Conservation (phyloP, 2,113 vertebrate genomes). For the Myrmecobius fasciatus region DNA sequence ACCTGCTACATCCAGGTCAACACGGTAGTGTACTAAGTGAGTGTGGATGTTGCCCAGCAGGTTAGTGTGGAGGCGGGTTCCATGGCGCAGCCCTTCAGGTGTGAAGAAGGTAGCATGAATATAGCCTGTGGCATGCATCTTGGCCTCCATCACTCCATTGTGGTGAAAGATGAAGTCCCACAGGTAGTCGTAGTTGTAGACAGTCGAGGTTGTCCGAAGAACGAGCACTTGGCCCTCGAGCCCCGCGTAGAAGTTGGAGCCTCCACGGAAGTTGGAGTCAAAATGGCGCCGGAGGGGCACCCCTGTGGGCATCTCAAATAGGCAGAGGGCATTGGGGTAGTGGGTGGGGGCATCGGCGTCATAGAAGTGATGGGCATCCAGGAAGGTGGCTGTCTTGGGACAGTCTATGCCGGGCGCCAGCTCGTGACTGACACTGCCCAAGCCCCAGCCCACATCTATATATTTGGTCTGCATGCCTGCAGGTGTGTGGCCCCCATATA, state of each 20-base stretch:
- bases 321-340: slow-evolving; percentile 86
- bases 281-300: slow-evolving; percentile 92
- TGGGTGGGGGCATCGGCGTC: slow-evolving; percentile 87
- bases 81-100: slow-evolving; percentile 86
- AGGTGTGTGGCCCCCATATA: slow-evolving; percentile 91
- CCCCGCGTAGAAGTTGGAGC: slow-evolving; percentile 91
- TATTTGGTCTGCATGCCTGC: slow-evolving; percentile 95
- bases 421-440: slow-evolving; percentile 89
- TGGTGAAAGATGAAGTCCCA: slow-evolving; percentile 94
- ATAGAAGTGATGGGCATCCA: slow-evolving; percentile 89
- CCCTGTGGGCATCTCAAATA: slow-evolving; percentile 92
- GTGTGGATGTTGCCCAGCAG: slow-evolving; percentile 94
- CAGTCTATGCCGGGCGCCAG: slow-evolving; percentile 92
- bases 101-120: slow-evolving; percentile 93
- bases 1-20: slow-evolving; percentile 95
- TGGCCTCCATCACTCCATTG: slow-evolving; percentile 92
- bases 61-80: slow-evolving; percentile 88
- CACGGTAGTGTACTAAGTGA: slow-evolving; percentile 93
- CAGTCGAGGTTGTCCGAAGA: slow-evolving; percentile 90
- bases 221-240: slow-evolving; percentile 90
- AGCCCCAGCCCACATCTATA: slow-evolving; percentile 90
- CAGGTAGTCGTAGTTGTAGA: slow-evolving; percentile 97
- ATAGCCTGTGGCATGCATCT: slow-evolving; percentile 92
- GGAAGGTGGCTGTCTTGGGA: slow-evolving; percentile 88
- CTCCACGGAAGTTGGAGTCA: slow-evolving; percentile 85